phyloP scores from a whole-genome alignment of 2,797 vertebrate genomes.

The Halcyon chelicuti region DNA sequence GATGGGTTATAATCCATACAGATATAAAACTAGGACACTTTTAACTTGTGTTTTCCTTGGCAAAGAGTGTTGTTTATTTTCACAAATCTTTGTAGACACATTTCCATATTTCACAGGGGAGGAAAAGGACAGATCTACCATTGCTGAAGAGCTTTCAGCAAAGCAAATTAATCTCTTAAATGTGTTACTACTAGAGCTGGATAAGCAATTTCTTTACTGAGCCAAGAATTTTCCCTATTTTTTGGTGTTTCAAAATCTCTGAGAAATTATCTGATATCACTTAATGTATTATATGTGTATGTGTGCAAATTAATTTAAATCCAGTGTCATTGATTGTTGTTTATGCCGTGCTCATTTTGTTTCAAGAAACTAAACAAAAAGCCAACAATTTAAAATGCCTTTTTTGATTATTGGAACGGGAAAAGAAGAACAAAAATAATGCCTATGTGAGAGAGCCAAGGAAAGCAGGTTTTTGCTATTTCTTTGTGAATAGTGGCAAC shows the following conservation, averaged over 20 bases:
- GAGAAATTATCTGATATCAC: not conserved
- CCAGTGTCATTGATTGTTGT: not conserved
- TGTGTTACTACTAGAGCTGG: conserved; percentile 22
- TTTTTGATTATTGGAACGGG: not conserved
- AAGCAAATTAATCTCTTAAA: conserved; percentile 60
- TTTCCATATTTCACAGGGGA: conserved; percentile 56
- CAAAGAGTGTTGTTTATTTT: conserved; percentile 59
- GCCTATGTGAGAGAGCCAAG: not conserved
- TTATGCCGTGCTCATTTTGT: not conserved
- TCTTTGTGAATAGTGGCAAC: not conserved
- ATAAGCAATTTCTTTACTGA: conserved; percentile 21
- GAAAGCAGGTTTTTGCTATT: not conserved
- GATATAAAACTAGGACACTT: conserved; percentile 7
- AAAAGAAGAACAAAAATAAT: not conserved
- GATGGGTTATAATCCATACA: conserved; percentile 3
- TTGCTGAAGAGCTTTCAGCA: conserved; percentile 31
- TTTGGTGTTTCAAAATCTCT: not conserved
- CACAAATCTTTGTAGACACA: conserved; percentile 14
- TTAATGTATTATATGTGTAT: not conserved
- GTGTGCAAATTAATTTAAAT: not conserved
- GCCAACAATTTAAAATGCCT: not conserved
- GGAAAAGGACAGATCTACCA: conserved; percentile 18
- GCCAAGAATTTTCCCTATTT: conserved; percentile 2
- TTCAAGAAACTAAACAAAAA: not conserved
- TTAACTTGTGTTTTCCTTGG: conserved; percentile 13